A percentile compares a stretch with the other conserved stretches of the same genome.
Conservation (phyloP, 2,113 vertebrate species). For the Sapajus apella region DNA sequence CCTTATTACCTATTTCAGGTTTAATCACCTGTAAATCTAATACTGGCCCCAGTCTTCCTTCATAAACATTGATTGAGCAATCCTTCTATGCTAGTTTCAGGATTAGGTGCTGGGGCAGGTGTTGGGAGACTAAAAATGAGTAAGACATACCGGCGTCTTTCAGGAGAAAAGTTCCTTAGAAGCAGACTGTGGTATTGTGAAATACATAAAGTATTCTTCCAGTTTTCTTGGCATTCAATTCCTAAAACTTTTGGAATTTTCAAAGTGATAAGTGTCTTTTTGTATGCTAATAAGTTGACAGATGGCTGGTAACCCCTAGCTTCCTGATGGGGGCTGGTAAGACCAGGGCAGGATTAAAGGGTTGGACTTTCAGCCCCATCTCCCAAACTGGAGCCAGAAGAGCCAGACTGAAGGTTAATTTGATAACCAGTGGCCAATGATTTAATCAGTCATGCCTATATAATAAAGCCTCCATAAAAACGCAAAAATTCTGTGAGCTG, state of each 20-base stretch:
- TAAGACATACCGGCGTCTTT: accelerated
- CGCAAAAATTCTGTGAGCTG: neutral
- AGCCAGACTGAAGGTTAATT: neutral
- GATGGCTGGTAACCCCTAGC: neutral
- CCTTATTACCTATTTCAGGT: neutral
- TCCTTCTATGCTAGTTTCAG: neutral
- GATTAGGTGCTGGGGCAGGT: neutral
- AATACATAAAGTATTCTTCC: neutral
- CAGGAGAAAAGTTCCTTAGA: neutral
- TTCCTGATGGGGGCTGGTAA: neutral
- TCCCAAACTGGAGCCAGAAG: neutral
- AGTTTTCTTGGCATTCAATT: neutral
- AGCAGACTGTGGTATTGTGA: neutral
- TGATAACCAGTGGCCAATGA: neutral
- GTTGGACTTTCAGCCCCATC: neutral
- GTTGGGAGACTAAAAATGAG: neutral
- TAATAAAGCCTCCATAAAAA: neutral
- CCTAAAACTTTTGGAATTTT: neutral
- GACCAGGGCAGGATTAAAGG: neutral
- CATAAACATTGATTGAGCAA: neutral
- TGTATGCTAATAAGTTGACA: neutral
- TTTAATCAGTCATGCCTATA: neutral
- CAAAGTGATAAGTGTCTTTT: neutral
- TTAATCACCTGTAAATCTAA: neutral
- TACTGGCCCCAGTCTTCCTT: neutral